These are phyloP conservation scores for Ametastegia equiseti DNA, from an alignment of 2,888 invertebrate species.

Conservation along the genomic window DNA sequence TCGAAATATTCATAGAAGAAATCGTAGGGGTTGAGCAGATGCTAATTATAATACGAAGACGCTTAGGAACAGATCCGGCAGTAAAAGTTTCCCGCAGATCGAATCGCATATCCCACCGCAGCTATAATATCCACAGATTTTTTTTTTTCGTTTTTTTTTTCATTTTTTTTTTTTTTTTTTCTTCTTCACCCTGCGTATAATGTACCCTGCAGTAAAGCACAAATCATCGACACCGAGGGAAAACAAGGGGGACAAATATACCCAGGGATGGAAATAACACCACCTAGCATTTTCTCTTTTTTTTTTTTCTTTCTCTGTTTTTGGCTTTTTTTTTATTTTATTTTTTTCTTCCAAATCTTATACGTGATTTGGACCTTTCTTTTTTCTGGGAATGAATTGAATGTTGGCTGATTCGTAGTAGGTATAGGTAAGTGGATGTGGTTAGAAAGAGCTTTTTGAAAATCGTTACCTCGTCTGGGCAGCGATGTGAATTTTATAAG, in stretches of 20 bases:
- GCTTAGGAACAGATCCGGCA: constrained; percentile 8
- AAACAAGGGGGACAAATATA: neutral
- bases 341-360: neutral
- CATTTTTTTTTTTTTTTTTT: neutral
- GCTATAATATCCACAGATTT: neutral
- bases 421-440: too few relatives aligned
- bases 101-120: neutral
- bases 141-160: neutral
- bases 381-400: too few relatives aligned
- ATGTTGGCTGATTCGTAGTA: too few relatives aligned
- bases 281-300: neutral
- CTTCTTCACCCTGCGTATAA: neutral
- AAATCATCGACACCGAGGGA: constrained; percentile 7
- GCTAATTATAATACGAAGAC: constrained; percentile 16
- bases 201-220: constrained; percentile 11
- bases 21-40: neutral
- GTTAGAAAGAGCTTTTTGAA: too few relatives aligned
- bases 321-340: neutral
- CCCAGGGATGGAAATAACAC: neutral
- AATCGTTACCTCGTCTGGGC: too few relatives aligned
- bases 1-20: too few relatives aligned
- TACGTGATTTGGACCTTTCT: neutral
- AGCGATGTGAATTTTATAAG: neutral
- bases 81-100: constrained; percentile 1
- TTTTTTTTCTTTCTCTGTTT: neutral